Evolutionary conservation across 2,113 vertebrate genomes (phyloP), one percentile per base, ranked within the genome.

Genomic region (Hippocampus comes): DNA sequence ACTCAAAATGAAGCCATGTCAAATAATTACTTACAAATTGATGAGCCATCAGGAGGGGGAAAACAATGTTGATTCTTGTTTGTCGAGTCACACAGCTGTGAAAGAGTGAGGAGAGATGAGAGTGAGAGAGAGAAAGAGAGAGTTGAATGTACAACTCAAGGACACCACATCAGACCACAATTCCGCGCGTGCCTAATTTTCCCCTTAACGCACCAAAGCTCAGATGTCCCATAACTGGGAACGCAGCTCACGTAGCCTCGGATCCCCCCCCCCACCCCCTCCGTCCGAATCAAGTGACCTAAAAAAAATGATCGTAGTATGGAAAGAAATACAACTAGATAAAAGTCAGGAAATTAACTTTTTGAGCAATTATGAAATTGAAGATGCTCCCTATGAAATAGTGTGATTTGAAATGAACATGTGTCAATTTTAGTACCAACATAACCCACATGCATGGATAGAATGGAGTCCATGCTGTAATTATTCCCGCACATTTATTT

Each of bases 1-100:
- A 21, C 27, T 55, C 5, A n/a, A 51, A 55, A 41, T 69, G 34
- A 56, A 55, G 49, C 27, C 30, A 61, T 61, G 34, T 30, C 1
- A 57, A 75, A 85, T 93, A 89, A 94, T 92, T 97, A 98, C 96
- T 99, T 96, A 98, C 96, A 96, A 94, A 94, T 92, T 94, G 91
- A 93, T 69, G 92, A 93, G 94, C 95, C 84, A 96, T 93, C 94
- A 91, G 94, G 92, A 94, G 91, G 88, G 92, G 95, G 91, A 88
- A 95, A 20, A 6, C n/a, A 91, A 95, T 90, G 92, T 90, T 92
- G 94, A 95, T 95, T 95, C 95, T 95, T 94, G 94, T 93, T 93
- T 92, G 94, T 91, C 93, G 93, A 96, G 94, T 93, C 94, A 95
- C 92, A 95, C 91, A 90, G 92, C 93, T 94, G 94, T 96, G 91